Base-by-base conservation (phyloP, 2,113 vertebrate genomes). In the Prionailurus viverrinus region DNA sequence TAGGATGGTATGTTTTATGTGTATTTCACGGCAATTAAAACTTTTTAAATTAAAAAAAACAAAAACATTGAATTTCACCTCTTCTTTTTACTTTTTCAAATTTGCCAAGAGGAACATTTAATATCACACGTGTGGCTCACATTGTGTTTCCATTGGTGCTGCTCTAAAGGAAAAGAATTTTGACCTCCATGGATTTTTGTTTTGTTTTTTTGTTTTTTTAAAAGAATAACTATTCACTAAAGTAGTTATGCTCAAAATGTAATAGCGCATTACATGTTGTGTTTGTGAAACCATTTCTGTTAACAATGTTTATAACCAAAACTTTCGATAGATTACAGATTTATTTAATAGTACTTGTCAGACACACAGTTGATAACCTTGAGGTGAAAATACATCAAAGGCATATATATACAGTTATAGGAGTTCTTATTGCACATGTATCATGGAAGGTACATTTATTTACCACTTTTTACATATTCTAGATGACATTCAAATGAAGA, bases 401-500 rank as follows among this genome's bases (percentile, higher is more conserved):
- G 88, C 39, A 82, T 6, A 41, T 93, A 97, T 98, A 97, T 93
- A 98, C 78, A 97, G 51, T 97, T 98, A 97, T 36, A 97, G 89
- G 71, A 78, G 94, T 95, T 85, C 31, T 85, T 96, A 82, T 97
- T 97, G n/a, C 87, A 98, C 25, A 45, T 90, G 94, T 90, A 98
- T 94, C 96, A 97, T 83, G 93, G 88, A 97, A 97, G 95, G 97
- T 98, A 97, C 89, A 97, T 82, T 65, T 83, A 16, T 61, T 63
- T 95, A 86, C 98, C 98, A 97, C 96, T 93, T 91, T 96, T 97
- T 98, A 98, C 98, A 97, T 93, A 98, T 92, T 97, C 96, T 66
- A 48, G 91, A 90, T 97, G 51, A 97, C 97, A 97, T 96, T 97
- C 95, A 97, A 96, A 98, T 97, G 94, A 83, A 96, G 69, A 73